Evolutionary conservation across 2,113 vertebrate genomes (phyloP), one percentile per base, ranked within the genome.

Genomic region (Corythaixoides concolor): DNA sequence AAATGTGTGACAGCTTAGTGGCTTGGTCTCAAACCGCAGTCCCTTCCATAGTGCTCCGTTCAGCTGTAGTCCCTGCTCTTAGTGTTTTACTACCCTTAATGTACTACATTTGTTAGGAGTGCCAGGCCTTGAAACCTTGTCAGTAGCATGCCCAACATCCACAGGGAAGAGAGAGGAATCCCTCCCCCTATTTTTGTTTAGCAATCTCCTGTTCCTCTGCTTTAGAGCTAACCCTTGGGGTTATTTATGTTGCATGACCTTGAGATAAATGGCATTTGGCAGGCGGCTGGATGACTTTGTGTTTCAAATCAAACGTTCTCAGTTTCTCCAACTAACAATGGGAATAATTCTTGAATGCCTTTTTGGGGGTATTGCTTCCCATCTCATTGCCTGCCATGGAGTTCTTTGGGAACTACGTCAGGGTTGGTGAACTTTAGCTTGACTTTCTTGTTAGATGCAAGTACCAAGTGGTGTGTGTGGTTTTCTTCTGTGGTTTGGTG

Each of bases 401-500:
- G 89, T 73, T 96, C 50, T 94, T 77, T 8, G n/a, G 66, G 62
- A 77, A 80, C 81, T 89, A 55, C 70, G 12, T 93, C 96, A 93
- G 80, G 70, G 70, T 4, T 95, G 85, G 74, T 89, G 94, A 96
- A 95, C 95, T 96, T 82, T 30, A 93, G 84, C 58, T 88, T 91
- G 78, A 91, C 89, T 95, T 95, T 72, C 94, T 43, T 94, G 67
- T 85, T 85, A 66, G 66, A 94, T 47, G 28, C 70, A 62, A 95
- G 91, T 39, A 96, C 81, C 66, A 73, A 97, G 93, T 93, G 85
- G 43, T 62, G 81, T 62, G 39, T 94, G 93, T 92, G 86, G 89
- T 94, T 95, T 97, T 81, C 24, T 90, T 87, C 89, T 89, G 94
- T 88, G 84, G 94, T 96, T 95, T 95, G 55, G 63, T 32, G 72